A percentile compares a stretch with the other conserved stretches of the same genome.
Conservation (phyloP, 1,140 invertebrate genomes). For the Hyles euphorbiae region DNA sequence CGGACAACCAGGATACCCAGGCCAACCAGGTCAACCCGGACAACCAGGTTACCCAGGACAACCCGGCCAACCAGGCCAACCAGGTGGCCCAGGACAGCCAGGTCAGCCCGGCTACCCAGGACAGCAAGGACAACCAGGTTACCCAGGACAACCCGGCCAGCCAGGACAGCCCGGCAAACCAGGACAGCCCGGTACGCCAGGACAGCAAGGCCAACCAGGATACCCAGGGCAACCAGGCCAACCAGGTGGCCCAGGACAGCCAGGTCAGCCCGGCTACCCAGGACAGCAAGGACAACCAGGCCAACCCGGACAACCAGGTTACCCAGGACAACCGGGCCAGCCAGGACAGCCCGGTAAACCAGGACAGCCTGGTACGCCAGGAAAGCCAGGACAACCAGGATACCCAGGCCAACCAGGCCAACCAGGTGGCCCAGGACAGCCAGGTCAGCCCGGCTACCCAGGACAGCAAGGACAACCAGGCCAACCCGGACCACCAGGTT, state of each 20-base stretch:
- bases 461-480: conserved; percentile 17
- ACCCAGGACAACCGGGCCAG: not conserved
- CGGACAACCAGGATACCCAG: conserved; percentile 10
- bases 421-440: conserved; percentile 7
- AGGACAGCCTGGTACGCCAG: conserved; percentile 19
- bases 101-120: not conserved
- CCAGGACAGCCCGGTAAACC: no score
- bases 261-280: conserved; percentile 12
- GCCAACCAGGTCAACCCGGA: no score
- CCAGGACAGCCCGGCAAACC: conserved; percentile 11
- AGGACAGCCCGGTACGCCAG: not conserved
- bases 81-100: not conserved
- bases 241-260: no score
- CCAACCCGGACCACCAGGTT: conserved; percentile 11
- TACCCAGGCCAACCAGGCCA: conserved; percentile 9
- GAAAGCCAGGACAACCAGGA: conserved; percentile 24
- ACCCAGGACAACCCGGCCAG: conserved; percentile 4
- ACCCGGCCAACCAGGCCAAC: no score
- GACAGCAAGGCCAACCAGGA: conserved; percentile 8
- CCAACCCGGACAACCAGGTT: conserved; percentile 10
- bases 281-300: no score
- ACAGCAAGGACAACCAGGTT: conserved; percentile 9
- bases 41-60: no score
- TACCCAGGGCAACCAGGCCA: not conserved
- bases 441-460: conserved; percentile 23